Percentiles rank a stretch among this genome's conserved stretches.
phyloP scores from a whole-genome alignment of 2,888 invertebrate genomes.

The Spisula subtruncata region DNA sequence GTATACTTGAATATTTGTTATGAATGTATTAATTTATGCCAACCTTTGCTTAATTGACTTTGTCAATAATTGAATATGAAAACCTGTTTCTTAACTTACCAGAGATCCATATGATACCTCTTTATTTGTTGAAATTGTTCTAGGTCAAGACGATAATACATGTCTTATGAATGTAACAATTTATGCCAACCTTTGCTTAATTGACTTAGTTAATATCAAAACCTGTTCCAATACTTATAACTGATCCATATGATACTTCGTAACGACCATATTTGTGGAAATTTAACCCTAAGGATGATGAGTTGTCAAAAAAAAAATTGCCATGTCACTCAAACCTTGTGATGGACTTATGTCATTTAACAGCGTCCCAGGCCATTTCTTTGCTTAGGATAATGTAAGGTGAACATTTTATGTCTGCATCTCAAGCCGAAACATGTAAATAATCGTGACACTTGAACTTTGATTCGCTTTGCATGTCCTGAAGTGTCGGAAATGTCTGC shows the following conservation, averaged over 20 bases:
- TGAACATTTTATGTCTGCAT: constrained; percentile 7
- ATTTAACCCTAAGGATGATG: neutral
- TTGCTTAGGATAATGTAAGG: neutral
- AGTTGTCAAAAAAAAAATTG: constrained; percentile 25
- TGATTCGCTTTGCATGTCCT: neutral
- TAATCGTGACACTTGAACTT: constrained; percentile 5
- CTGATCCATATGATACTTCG: neutral
- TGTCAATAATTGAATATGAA: neutral
- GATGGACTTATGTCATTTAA: neutral
- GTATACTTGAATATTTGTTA: neutral
- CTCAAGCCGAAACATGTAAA: neutral
- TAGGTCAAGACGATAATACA: no score
- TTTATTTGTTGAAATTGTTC: neutral
- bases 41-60: neutral
- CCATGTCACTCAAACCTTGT: neutral
- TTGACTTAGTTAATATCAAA: neutral
- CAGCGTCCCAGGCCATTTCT: neutral
- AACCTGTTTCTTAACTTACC: neutral
- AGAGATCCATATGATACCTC: neutral
- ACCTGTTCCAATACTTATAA: neutral
- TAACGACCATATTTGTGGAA: neutral
- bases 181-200: neutral
- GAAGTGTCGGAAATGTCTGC: neutral
- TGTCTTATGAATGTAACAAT: neutral
- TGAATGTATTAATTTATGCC: neutral